phyloP scores from a whole-genome alignment of 2,888 invertebrate species.

The Nysson spinosus region DNA sequence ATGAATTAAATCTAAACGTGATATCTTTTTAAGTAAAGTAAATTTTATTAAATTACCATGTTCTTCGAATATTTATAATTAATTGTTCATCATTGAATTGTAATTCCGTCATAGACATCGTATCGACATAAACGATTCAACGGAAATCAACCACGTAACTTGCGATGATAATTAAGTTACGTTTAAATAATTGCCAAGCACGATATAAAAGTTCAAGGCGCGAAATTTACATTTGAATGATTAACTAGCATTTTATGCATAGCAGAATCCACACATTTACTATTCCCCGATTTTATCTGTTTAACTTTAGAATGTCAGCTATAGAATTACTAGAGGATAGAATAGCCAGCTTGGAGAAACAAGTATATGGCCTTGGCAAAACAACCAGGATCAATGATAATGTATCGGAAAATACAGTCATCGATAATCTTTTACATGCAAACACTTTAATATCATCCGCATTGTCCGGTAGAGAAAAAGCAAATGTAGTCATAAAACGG shows the following conservation, averaged over 20 bases:
- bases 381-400: slow-evolving; percentile 61
- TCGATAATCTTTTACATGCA: slow-evolving; percentile 77
- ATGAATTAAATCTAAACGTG: no score
- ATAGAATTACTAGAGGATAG: slow-evolving; percentile 77
- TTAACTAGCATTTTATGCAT: background rate
- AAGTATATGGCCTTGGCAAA: slow-evolving; percentile 74
- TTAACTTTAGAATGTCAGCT: slow-evolving; percentile 47
- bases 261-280: background rate
- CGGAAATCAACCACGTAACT: no score
- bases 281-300: background rate
- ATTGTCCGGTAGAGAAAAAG: slow-evolving; percentile 78
- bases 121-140: no score
- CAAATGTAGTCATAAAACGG: slow-evolving; percentile 76
- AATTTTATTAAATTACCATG: no score
- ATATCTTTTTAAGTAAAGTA: no score
- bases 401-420: slow-evolving; percentile 71
- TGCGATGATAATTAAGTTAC: no score
- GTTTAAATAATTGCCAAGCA: no score
- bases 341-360: slow-evolving; percentile 77
- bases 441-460: slow-evolving; percentile 79
- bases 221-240: background rate
- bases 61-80: no score
- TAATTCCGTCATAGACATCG: no score
- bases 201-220: background rate
- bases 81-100: no score